Base-by-base conservation (phyloP, 2,888 invertebrate species). In the Apantesis nais region DNA sequence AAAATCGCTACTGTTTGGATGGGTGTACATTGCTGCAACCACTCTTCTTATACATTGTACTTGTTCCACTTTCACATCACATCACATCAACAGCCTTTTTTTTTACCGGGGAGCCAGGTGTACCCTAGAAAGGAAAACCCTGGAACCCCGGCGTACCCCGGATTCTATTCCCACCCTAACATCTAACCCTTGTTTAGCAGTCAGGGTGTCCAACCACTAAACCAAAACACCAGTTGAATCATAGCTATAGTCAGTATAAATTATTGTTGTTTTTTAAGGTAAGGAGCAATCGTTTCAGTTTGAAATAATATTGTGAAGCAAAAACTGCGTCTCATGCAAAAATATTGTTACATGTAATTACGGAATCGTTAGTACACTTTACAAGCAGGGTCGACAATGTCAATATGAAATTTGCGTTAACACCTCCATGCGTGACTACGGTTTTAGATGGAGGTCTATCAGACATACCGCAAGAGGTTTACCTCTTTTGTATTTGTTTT, bases 341-440 rank as follows among this genome's bases (percentile, higher is more conserved):
- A 70, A 66, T 66, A 70, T 65, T 70, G 25, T 61, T 11, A 69
- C 41, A 70, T 64, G 22, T 44, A 62, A 73, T 66, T 39, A 70
- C 58, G 44, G 39, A 64, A 25, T 34, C 60, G n/a, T 61, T 58
- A 58, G 29, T n/a, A 52, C 55, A 55, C 60, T 64, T 41, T 14
- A 58, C 58, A 58, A 58, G 14, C 31, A 60, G 9, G 16, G 63
- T 62, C 41, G 44, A 60, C 44, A 29, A 14, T 37, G 61, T 76
- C 72, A 72, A 69, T 71, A 63, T 58, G 70, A 71, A 75, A 25
- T 72, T 62, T 11, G 14, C 67, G 41, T 69, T 79, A 78, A 12
- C 79, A 76, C 72, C 12, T 76, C 55, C 31, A 66, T n/a, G 60
- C 79, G 79, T 79, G 81, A 78, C 79, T 74, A 9, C 65, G 41